Base-by-base conservation (phyloP, 2,113 vertebrate genomes). In the Etheostoma spectabile region DNA sequence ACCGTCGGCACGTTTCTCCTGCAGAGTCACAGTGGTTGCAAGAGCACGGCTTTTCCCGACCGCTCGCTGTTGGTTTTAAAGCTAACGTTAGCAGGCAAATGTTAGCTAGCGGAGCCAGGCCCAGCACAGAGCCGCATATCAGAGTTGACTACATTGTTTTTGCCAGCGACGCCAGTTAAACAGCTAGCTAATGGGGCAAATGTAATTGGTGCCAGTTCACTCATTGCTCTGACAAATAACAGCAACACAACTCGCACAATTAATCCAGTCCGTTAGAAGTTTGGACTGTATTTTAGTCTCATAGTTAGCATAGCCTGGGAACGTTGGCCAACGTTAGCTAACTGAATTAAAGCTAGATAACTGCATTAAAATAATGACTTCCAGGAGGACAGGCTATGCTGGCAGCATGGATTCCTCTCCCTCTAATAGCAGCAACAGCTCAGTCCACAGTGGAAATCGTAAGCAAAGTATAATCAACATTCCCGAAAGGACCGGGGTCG, bases 391-490 rank as follows among this genome's bases (percentile, higher is more conserved):
- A 30, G 89, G 90, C 51, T 94, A 91, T 77, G 77, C 89, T 21
- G 91, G 73, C 4, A 85, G 76, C 80, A 86, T 92, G 93, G 91
- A 91, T 18, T 61, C 92, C 6, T 88, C 92, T 77, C 46, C 88
- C 0, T 70, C 90, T 18, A 80, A 84, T 4, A 89, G 86, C 56
- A 83, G 88, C 35, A 59, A 79, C 68, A 57, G 68, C 67, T 61
- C 88, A 0, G 63, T 75, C 13, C 77, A 86, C 68, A 80, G 84
- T 45, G 86, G 90, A 27, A 92, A 90, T 61, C 94, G 95, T 11
- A 95, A 95, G 63, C 90, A 93, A 27, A 94, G 72, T 61, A 87
- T 91, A 19, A 91, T 89, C 38, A 94, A 90, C 74, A 56, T 90
- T 0, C 56, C 91, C 14, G 92, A 93, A 45, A 79, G 94, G 69